phyloP scores from a whole-genome alignment of 2,113 vertebrate genomes.

The Oncorhynchus masou region DNA sequence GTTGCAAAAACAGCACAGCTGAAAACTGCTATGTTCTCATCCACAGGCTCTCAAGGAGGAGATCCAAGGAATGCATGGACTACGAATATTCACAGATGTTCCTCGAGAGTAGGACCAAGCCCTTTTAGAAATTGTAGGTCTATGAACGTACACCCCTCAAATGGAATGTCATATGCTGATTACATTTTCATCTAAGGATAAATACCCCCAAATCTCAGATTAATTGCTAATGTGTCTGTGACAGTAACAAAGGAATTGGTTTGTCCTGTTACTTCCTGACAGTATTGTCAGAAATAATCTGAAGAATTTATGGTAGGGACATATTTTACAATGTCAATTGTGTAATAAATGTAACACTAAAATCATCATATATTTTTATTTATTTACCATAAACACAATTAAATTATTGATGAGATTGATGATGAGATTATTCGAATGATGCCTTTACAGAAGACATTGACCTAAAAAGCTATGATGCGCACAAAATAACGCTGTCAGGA shows the following conservation, averaged over 20 bases:
- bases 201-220: conserved; percentile 1
- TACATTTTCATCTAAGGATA: not conserved
- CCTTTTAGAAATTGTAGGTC: not conserved
- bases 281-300: not conserved
- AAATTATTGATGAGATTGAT: not conserved
- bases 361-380: conserved; percentile 2
- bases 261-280: not conserved
- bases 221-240: conserved; percentile 18
- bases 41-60: conserved; percentile 77
- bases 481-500: conserved; percentile 48
- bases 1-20: conserved; percentile 10
- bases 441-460: not conserved
- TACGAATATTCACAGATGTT: conserved; percentile 77
- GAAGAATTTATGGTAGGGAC: not conserved
- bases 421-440: not conserved
- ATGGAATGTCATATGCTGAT: conserved; percentile 27
- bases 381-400: not conserved
- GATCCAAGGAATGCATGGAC: conserved; percentile 79
- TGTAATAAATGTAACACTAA: conserved; percentile 19
- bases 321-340: conserved; percentile 13
- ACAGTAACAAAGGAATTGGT: not conserved
- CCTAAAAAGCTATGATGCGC: conserved; percentile 47
- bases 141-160: not conserved
- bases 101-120: conserved; percentile 60
- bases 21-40: conserved; percentile 21